Evolutionary conservation across 2,888 invertebrate species (phyloP).

Genomic region (Agrochola circellaris): DNA sequence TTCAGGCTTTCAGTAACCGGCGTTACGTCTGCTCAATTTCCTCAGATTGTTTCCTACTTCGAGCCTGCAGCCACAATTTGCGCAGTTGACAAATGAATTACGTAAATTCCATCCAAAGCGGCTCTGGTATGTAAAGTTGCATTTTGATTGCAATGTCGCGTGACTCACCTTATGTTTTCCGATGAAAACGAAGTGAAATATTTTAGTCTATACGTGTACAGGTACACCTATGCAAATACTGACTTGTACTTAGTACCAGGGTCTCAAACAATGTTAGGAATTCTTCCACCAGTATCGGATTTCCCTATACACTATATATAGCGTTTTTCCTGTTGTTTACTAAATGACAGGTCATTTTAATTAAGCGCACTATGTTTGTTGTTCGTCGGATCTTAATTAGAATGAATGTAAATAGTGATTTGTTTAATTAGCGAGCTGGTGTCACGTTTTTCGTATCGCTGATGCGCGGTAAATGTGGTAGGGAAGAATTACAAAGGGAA

Average conservation of each 20-base stretch:
- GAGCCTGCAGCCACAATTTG: constrained; percentile 25
- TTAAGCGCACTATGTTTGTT: constrained; percentile 54
- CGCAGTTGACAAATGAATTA: constrained; percentile 46
- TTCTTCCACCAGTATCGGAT: constrained; percentile 52
- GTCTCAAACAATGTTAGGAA: constrained; percentile 41
- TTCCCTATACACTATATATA: constrained; percentile 64
- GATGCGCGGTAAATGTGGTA: background rate
- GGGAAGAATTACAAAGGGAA: background rate
- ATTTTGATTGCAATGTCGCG: constrained; percentile 54
- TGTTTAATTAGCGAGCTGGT: constrained; percentile 39
- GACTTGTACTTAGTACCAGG: constrained; percentile 4
- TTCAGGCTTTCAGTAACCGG: constrained; percentile 13
- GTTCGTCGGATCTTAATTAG: constrained; percentile 49
- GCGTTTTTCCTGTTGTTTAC: constrained; percentile 69
- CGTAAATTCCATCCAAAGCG: constrained; percentile 24
- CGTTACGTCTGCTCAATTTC: constrained; percentile 31
- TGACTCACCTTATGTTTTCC: constrained; percentile 56
- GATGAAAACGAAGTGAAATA: constrained; percentile 40
- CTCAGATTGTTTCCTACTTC: constrained; percentile 13
- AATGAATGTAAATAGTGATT: constrained; percentile 54
- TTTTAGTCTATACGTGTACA: constrained; percentile 20
- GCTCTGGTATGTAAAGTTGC: constrained; percentile 39
- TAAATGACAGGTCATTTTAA: constrained; percentile 58
- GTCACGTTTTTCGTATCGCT: constrained; percentile 48
- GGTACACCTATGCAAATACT: constrained; percentile 42